These are phyloP conservation scores for Macrochelys suwanniensis DNA, from an alignment of 2,797 vertebrate species.

Conservation along the genomic window DNA sequence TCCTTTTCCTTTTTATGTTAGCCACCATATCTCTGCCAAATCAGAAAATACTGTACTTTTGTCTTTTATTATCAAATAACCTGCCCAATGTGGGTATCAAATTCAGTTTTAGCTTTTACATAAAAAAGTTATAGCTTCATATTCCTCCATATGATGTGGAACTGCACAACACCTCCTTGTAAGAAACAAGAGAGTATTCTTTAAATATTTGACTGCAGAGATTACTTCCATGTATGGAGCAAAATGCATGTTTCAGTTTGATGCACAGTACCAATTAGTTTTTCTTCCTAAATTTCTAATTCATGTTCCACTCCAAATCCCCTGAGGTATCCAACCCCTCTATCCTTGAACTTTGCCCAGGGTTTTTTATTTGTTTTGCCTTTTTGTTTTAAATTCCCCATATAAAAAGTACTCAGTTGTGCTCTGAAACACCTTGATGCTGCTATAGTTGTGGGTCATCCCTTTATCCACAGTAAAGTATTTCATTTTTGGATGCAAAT, in stretches of 20 bases:
- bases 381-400: background rate
- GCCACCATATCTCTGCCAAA: background rate
- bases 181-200: background rate
- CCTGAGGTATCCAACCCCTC: background rate
- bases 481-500: background rate
- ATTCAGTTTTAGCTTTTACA: conserved; percentile 1
- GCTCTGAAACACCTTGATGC: background rate
- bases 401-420: conserved; percentile 7
- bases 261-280: conserved; percentile 11
- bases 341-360: background rate
- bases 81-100: background rate
- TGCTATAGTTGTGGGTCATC: background rate
- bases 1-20: background rate
- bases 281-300: background rate
- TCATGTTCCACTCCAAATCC: background rate
- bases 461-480: background rate
- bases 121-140: background rate
- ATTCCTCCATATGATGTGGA: background rate
- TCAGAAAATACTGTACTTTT: background rate
- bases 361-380: background rate
- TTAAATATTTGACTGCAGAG: background rate
- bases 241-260: conserved; percentile 12
- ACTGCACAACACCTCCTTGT: background rate
- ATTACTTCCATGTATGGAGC: background rate
- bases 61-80: background rate